A percentile compares a stretch with the other conserved stretches of the same genome.
These are phyloP conservation scores for Thymelicus lineola DNA, from an alignment of 2,888 invertebrate genomes.

Conservation along the genomic window DNA sequence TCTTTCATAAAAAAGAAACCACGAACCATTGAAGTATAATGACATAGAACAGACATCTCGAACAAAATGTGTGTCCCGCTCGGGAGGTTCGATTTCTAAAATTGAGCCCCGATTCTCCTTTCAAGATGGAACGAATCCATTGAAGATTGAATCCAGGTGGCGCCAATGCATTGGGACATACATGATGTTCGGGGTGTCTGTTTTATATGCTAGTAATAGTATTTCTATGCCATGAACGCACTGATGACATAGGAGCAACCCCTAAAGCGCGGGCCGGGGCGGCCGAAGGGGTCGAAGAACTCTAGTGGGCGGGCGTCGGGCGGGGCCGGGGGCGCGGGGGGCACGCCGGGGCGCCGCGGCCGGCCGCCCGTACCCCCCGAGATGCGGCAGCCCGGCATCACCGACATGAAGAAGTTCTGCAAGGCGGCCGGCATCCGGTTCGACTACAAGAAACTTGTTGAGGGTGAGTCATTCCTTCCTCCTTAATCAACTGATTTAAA, in stretches of 20 bases:
- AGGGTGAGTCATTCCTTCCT: slow-evolving; percentile 57
- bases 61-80: too few species aligned
- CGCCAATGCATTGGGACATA: too few species aligned
- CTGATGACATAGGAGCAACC: slow-evolving; percentile 58
- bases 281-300: slow-evolving; percentile 70
- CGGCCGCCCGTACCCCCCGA: slow-evolving; percentile 78
- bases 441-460: slow-evolving; percentile 80
- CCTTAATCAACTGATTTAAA: too few species aligned
- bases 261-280: slow-evolving; percentile 73
- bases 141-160: too few species aligned
- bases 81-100: too few species aligned
- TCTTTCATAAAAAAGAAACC: background rate
- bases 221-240: background rate
- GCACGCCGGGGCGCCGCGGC: slow-evolving; percentile 63
- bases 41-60: too few species aligned
- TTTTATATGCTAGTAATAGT: too few species aligned
- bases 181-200: too few species aligned
- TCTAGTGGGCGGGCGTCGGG: slow-evolving; percentile 42
- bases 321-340: slow-evolving; percentile 44
- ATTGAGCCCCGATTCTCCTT: too few species aligned
- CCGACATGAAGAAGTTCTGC: slow-evolving; percentile 82
- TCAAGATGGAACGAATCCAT: too few species aligned
- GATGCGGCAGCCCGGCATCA: slow-evolving; percentile 76
- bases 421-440: slow-evolving; percentile 80
- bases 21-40: too few species aligned